Evolutionary conservation across 2,888 invertebrate genomes (phyloP).

Genomic region (Lampropteryx suffumata): DNA sequence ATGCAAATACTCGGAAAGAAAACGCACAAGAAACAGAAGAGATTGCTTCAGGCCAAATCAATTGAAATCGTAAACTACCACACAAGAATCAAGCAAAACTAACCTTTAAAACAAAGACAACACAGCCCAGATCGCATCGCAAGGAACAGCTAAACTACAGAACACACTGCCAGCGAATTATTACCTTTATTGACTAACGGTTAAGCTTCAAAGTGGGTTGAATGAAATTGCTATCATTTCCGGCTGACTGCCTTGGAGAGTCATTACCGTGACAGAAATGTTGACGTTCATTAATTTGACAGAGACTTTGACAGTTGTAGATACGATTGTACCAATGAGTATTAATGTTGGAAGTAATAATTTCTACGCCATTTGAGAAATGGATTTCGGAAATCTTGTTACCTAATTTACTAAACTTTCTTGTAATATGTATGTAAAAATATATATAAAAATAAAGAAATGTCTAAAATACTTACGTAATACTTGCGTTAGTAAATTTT

Average conservation of each 20-base stretch:
- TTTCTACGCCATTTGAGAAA: slow-evolving; percentile 63
- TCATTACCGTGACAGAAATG: slow-evolving; percentile 59
- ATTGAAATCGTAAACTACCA: slow-evolving; percentile 49
- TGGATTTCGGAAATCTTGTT: slow-evolving; percentile 17
- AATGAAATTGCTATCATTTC: slow-evolving; percentile 63
- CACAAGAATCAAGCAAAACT: slow-evolving; percentile 13
- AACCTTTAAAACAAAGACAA: slow-evolving; percentile 15
- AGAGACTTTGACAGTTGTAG: slow-evolving; percentile 63
- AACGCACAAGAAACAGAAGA: slow-evolving; percentile 63
- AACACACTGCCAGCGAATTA: slow-evolving; percentile 11
- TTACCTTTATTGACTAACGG: slow-evolving; percentile 3
- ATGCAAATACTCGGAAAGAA: slow-evolving; percentile 64
- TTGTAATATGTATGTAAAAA: too few species aligned
- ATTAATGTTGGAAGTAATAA: slow-evolving; percentile 61
- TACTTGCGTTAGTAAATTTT: too few species aligned
- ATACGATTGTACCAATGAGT: slow-evolving; percentile 56
- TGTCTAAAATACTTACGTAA: background rate
- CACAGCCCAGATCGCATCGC: slow-evolving; percentile 54
- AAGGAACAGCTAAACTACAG: slow-evolving; percentile 39
- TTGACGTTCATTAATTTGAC: slow-evolving; percentile 70
- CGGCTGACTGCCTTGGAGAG: slow-evolving; percentile 55
- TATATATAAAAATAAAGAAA: background rate
- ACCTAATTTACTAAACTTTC: too few species aligned
- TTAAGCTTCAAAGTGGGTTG: slow-evolving; percentile 32
- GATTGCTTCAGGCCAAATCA: slow-evolving; percentile 64